A percentile compares a stretch with the other conserved stretches of the same genome.
These are phyloP conservation scores for Anableps anableps DNA, from an alignment of 2,797 vertebrate species.

Conservation along the genomic window DNA sequence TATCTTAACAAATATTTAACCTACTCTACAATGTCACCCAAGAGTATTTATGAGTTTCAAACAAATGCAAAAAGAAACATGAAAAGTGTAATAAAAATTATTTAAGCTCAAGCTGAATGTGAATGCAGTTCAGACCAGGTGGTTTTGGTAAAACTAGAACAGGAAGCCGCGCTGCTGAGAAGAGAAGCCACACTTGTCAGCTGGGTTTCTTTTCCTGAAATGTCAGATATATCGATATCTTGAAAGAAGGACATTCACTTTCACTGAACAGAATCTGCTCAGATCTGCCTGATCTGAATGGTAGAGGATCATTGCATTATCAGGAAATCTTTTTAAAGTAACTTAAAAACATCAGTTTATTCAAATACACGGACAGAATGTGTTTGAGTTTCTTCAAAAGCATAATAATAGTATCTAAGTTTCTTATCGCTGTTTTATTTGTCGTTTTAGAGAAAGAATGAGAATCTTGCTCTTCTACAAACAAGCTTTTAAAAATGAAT, in stretches of 20 bases:
- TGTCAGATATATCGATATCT: conserved; percentile 20
- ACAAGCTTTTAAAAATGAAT: neutral
- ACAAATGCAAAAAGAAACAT: neutral
- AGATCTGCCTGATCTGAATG: neutral
- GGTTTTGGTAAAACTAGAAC: conserved; percentile 35
- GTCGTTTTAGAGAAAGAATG: neutral
- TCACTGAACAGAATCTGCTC: neutral
- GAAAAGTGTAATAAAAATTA: neutral
- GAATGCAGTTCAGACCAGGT: conserved; percentile 20
- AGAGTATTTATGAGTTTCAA: neutral
- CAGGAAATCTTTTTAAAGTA: neutral
- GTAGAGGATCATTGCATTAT: neutral
- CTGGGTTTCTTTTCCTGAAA: conserved; percentile 60
- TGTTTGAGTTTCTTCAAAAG: neutral
- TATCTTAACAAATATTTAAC: neutral
- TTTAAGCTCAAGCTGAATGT: neutral
- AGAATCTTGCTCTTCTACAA: neutral
- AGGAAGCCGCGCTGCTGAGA: conserved; percentile 54
- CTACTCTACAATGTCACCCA: neutral
- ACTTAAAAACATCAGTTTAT: neutral
- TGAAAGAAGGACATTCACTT: neutral
- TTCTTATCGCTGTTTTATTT: neutral
- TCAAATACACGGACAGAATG: neutral
- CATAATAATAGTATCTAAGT: neutral
- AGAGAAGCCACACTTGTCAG: conserved; percentile 56